These are phyloP conservation scores for Tetanocera ferruginea DNA, from an alignment of 2,888 invertebrate species.

Conservation along the genomic window DNA sequence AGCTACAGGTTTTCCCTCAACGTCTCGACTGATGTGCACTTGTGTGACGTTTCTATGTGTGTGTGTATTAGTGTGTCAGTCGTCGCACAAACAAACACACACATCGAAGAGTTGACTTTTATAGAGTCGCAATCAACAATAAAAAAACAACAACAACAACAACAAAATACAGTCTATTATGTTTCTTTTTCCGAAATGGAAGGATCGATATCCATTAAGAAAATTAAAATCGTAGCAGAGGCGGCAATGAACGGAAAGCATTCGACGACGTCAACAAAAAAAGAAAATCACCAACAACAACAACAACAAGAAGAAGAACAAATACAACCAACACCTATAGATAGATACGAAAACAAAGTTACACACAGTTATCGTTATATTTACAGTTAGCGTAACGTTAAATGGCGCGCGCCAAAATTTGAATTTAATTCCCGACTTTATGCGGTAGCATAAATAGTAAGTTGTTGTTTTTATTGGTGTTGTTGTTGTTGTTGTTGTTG, in stretches of 20 bases:
- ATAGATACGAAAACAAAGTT: constrained; percentile 32
- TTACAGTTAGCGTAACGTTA: constrained; percentile 33
- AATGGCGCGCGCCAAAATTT: constrained; percentile 40
- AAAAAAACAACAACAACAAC: constrained; percentile 63
- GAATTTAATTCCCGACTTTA: constrained; percentile 47
- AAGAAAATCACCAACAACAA: constrained; percentile 46
- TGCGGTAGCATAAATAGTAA: constrained; percentile 27
- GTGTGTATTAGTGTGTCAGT: constrained; percentile 10
- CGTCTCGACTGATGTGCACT: background rate
- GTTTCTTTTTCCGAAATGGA: constrained; percentile 49
- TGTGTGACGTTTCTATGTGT: constrained; percentile 13
- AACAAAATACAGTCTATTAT: constrained; percentile 66
- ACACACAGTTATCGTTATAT: constrained; percentile 36
- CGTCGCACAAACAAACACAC: constrained; percentile 35
- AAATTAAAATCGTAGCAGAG: constrained; percentile 71
- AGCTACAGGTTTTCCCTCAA: constrained; percentile 38
- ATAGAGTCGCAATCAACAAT: constrained; percentile 68
- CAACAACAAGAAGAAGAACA: constrained; percentile 26
- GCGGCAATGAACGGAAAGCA: constrained; percentile 68
- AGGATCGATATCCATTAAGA: constrained; percentile 72
- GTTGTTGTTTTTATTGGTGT: constrained; percentile 32
- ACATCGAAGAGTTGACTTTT: constrained; percentile 61
- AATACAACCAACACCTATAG: constrained; percentile 23
- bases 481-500: constrained; percentile 34
- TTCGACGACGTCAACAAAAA: constrained; percentile 51